These are phyloP conservation scores for Chaetodon trifasciatus DNA, from an alignment of 2,797 vertebrate species.

Conservation along the genomic window DNA sequence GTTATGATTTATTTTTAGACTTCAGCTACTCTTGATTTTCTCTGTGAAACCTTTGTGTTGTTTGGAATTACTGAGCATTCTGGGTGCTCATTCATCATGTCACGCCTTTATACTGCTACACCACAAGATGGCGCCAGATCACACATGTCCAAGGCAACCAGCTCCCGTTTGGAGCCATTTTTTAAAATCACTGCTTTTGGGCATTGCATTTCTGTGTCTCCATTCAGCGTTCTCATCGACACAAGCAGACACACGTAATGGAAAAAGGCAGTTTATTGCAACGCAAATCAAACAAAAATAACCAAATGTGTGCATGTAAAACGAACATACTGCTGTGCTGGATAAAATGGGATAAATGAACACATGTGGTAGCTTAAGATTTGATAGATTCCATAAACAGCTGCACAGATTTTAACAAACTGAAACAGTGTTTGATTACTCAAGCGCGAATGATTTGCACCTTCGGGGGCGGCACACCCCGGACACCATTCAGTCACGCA, in stretches of 20 bases:
- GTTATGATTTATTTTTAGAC: background rate
- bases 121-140: constrained; percentile 73
- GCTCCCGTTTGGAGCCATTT: background rate
- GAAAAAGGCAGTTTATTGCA: constrained; percentile 84
- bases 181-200: background rate
- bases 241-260: constrained; percentile 63
- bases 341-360: constrained; percentile 57
- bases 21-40: background rate
- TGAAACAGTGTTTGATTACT: constrained; percentile 51
- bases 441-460: constrained; percentile 52
- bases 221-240: background rate
- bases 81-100: background rate
- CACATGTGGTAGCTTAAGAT: constrained; percentile 29
- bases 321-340: constrained; percentile 50
- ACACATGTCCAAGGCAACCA: too few species aligned
- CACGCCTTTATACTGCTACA: background rate
- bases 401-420: constrained; percentile 57
- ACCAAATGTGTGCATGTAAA: constrained; percentile 52
- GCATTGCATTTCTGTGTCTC: fast-evolving
- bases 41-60: background rate
- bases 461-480: constrained; percentile 21
- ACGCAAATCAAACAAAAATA: constrained; percentile 67
- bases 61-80: background rate
- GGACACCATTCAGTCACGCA: constrained; percentile 34
- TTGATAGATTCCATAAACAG: constrained; percentile 55